Evolutionary conservation across 2,113 vertebrate species (phyloP), one percentile per base, ranked within the genome.

Genomic region (Odocoileus hemionus): DNA sequence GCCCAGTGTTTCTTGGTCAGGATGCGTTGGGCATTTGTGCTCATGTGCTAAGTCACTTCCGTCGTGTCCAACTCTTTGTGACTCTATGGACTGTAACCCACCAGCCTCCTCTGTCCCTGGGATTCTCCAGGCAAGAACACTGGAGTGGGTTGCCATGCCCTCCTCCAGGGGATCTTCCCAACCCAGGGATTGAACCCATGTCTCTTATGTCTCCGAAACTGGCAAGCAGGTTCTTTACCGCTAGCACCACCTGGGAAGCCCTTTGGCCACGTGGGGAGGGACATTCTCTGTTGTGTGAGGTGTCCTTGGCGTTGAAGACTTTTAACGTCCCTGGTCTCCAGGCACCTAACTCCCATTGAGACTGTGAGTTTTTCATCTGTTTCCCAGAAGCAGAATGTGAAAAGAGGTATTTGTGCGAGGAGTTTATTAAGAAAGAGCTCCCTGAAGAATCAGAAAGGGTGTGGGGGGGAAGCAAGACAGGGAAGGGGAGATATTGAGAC

Each of bases 101-200:
- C n/a, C 67, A 36, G 67, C 19, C n/a, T 36, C 9, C 67, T 70
- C n/a, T 70, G 67, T 39, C 67, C 67, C 2, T 36, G 67, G 19
- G 19, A 21, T 21, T 70, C n/a, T 70, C 67, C 19, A 70, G 9
- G n/a, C 19, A 6, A 36, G n/a, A 70, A 70, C 23, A 23, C 67
- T 70, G 67, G n/a, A 36, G 67, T 70, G n/a, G n/a, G n/a, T 23
- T 70, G n/a, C 67, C 67, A 70, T 21, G 10, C n/a, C 67, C 67
- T 70, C 9, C 67, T 70, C n/a, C n/a, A 39, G 67, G 67, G n/a
- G n/a, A 12, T 70, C n/a, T 2, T 39, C n/a, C 67, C 4, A 10
- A 39, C n/a, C 10, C n/a, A 12, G n/a, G 67, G n/a, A 70, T 39
- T 0, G 5, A 70, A 39, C n/a, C n/a, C 2, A 0, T 39, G 19